A percentile compares a stretch with the other conserved stretches of the same genome.
phyloP scores from a whole-genome alignment of 2,797 vertebrate genomes.

The Astyanax mexicanus region DNA sequence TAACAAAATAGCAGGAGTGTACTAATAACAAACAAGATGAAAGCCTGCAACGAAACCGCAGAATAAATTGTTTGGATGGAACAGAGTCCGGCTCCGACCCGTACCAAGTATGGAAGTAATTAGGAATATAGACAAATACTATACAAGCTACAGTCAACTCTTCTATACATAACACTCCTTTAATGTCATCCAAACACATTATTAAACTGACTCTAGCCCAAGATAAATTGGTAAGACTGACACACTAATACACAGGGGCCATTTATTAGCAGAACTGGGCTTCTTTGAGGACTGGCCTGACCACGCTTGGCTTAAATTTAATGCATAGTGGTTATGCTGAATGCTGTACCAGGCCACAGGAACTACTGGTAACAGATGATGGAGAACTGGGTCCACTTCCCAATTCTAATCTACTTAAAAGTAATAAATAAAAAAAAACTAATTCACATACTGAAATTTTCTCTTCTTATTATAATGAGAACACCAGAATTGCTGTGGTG shows the following conservation, averaged over 20 bases:
- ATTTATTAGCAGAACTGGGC: constrained; percentile 34
- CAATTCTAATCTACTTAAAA: neutral
- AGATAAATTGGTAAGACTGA: constrained; percentile 30
- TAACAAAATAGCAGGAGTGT: neutral
- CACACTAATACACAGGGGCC: constrained; percentile 29
- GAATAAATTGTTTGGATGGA: constrained; percentile 28
- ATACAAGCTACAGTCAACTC: constrained; percentile 31
- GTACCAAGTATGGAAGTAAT: constrained; percentile 9
- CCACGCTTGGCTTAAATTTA: constrained; percentile 8
- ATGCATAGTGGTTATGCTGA: constrained; percentile 1
- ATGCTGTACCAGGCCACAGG: neutral
- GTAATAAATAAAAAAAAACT: no score
- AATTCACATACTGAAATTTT: neutral
- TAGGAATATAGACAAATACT: constrained; percentile 45
- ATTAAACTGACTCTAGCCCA: constrained; percentile 39
- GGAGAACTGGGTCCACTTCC: neutral
- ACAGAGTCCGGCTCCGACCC: constrained; percentile 7
- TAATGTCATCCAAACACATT: constrained; percentile 40
- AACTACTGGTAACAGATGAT: neutral
- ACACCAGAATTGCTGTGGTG: no score
- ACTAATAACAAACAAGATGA: neutral
- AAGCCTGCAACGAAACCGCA: neutral
- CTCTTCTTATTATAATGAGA: no score
- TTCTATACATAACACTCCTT: constrained; percentile 29
- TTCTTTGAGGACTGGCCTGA: constrained; percentile 32